Evolutionary conservation across 2,113 vertebrate genomes (phyloP).

Genomic region (rat (Rattus norvegicus)): GRCr8 NC_086025.1:120018501-120019000

Average conservation of each 20-base stretch:
- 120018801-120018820: no score
- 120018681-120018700: background rate
- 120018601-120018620: rapidly evolving
- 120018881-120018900: no score
- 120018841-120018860: no score
- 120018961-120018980: background rate
- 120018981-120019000: background rate
- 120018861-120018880: no score
- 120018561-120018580: rapidly evolving
- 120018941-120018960: background rate
- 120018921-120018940: no score
- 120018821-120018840: no score
- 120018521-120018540: background rate
- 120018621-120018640: background rate
- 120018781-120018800: no score
- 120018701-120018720: background rate
- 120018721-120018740: no score
- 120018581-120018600: background rate
- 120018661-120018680: background rate
- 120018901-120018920: no score
- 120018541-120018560: background rate
- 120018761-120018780: no score
- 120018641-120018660: background rate
- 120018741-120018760: no score
- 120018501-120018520: no score